Evolutionary conservation across 2,888 invertebrate species (phyloP), one percentile per base, ranked within the genome.

Genomic region (Chesias legatella): DNA sequence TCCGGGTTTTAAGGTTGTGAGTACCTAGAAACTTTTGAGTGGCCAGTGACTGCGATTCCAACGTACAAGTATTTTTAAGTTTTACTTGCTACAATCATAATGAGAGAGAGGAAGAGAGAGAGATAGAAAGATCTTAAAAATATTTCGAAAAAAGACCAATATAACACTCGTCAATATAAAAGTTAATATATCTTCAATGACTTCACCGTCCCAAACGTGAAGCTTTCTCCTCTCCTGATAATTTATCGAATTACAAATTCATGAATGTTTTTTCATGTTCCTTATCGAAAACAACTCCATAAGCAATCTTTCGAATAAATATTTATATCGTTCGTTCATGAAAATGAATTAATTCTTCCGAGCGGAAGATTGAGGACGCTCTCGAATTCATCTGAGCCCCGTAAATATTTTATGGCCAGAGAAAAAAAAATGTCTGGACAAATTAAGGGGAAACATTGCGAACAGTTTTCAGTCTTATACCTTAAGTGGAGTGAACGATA

Each of bases 401-500:
- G 79, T 85, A 85, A 85, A 86, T 82, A 82, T 88, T 86, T 86
- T 88, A 86, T 77, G 73, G 71, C 76, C 58, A 46, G 61, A 70
- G 71, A 81, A 84, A 82, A 81, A 84, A 82, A 80, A 84, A 80
- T 73, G 72, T 63, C 66, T 63, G 65, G 67, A 67, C 65, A 79
- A 81, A 83, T 81, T 81, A 79, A 72, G 71, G 64, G 48, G 49
- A 78, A 80, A 82, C 79, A 82, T 83, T 72, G 73, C 72, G 73
- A 76, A 70, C 73, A 77, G 76, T 84, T 84, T 83, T 80, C 84
- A 85, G 82, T 85, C 83, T 78, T 78, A 82, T 84, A 80, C 73
- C 80, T 83, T 85, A 83, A 86, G 86, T 88, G 84, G 79, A 77
- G 75, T 73, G 73, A 76, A 78, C 84, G 73, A 88, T 88, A 85